Percentiles rank a stretch among this genome's conserved stretches.
These are phyloP conservation scores for Plecturocebus donacophilus DNA, from an alignment of 2,113 vertebrate species.

Conservation along the genomic window DNA sequence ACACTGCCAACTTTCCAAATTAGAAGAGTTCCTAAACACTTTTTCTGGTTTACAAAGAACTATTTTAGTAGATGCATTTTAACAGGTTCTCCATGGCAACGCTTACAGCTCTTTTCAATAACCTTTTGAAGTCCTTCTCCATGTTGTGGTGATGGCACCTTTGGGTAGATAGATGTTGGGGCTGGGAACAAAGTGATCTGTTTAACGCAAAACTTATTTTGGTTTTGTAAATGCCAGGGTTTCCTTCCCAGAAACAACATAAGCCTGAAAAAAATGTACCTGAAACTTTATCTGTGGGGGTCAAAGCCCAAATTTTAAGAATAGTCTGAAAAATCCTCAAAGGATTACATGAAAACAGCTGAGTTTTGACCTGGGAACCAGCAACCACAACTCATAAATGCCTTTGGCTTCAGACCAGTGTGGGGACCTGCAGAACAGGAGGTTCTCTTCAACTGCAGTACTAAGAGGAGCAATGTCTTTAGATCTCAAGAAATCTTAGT, in stretches of 20 bases:
- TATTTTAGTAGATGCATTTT: constrained; percentile 61
- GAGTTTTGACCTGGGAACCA: neutral
- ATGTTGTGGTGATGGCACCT: neutral
- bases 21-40: constrained; percentile 40
- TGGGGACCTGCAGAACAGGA: neutral
- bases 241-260: constrained; percentile 39
- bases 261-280: neutral
- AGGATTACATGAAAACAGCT: neutral
- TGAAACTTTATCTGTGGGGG: neutral
- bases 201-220: constrained; percentile 39
- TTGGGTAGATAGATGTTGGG: neutral
- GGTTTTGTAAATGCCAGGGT: constrained; percentile 22
- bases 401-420: rapidly evolving
- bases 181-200: constrained; percentile 32
- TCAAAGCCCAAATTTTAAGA: neutral
- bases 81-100: constrained; percentile 61
- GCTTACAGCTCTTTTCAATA: constrained; percentile 27
- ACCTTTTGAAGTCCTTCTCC: constrained; percentile 44
- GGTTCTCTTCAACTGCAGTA: neutral
- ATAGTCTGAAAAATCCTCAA: neutral
- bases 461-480: neutral
- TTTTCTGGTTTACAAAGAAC: constrained; percentile 46
- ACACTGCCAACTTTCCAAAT: constrained; percentile 58
- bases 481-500: neutral
- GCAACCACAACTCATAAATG: rapidly evolving